Evolutionary conservation across 2,113 vertebrate species (phyloP), one percentile per base, ranked within the genome.

Genomic region (Coryphaenoides rupestris): DNA sequence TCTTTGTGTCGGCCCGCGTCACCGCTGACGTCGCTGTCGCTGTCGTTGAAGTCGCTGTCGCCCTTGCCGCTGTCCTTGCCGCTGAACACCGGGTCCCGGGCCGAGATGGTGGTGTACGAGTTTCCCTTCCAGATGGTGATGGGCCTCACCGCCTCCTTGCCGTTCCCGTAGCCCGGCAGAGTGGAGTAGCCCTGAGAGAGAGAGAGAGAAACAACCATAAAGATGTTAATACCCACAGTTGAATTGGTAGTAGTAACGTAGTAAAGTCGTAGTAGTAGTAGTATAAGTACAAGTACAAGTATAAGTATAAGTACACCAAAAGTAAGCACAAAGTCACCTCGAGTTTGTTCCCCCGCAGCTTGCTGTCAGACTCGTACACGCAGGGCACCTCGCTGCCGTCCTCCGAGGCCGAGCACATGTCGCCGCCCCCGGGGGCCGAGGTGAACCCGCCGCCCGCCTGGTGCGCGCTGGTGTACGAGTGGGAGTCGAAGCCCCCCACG

Each of bases 51-150:
- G 87, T 99, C 97, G 3, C 97, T 98, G 89, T 99, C 96, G 0
- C 97, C 97, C 83, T 98, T 98, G 33, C 96, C 96, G 0, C 96
- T 99, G 86, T 99, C 97, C 84, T 98, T 99, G 65, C 96, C 96
- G 1, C 97, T 99, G 86, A 98, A 98, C 64, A 94, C 95, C 0
- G 91, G 95, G 78, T 97, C 95, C 55, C 94, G 80, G 50, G 93
- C 93, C 0, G 95, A 94, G 76, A 97, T 95, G 59, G 95, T 96
- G 72, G 95, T 95, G 81, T 96, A 97, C 0, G 95, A 94, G 60
- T 96, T 96, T 0, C 96, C 95, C 74, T 98, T 98, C 96, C 96
- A 99, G 72, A 95, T 94, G 17, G 94, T 92, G 80, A 95, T 92
- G 0, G 95, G 92, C 65, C 94, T 91, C 61, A 93, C 91, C 0